These are phyloP conservation scores for Crocodylus rhombifer DNA, from an alignment of 2,797 vertebrate species.

Conservation along the genomic window DNA sequence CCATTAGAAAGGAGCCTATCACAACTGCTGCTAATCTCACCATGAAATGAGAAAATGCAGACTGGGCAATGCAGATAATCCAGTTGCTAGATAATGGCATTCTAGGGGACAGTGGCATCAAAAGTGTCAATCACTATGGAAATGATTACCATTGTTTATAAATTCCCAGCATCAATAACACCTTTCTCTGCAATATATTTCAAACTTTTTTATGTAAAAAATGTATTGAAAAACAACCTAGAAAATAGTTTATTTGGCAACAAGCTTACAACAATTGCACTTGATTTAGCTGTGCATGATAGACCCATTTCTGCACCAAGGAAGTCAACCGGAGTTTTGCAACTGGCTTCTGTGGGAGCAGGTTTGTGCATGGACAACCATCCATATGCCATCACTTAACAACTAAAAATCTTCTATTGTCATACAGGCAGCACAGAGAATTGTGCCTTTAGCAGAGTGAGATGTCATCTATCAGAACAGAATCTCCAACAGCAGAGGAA, in stretches of 20 bases:
- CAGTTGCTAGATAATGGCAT: constrained; percentile 57
- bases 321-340: not conserved
- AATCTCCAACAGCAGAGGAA: not conserved
- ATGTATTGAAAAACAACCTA: not conserved
- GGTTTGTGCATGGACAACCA: not conserved
- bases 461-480: not conserved
- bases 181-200: not conserved
- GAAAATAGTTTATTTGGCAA: too few species aligned
- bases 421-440: not conserved
- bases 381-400: not conserved
- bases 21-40: not conserved
- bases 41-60: too few species aligned
- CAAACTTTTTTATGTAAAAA: not conserved
- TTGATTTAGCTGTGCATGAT: not conserved
- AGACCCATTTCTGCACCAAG: not conserved
- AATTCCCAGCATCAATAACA: not conserved
- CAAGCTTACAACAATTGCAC: not conserved
- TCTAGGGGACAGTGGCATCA: constrained; percentile 56
- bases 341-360: not conserved
- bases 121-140: constrained; percentile 13
- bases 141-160: not conserved
- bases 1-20: not conserved
- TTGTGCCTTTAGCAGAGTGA: not conserved
- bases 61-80: constrained; percentile 63
- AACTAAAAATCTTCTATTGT: not conserved